phyloP scores from a whole-genome alignment of 2,888 invertebrate genomes.

The Xiphydria camelus region DNA sequence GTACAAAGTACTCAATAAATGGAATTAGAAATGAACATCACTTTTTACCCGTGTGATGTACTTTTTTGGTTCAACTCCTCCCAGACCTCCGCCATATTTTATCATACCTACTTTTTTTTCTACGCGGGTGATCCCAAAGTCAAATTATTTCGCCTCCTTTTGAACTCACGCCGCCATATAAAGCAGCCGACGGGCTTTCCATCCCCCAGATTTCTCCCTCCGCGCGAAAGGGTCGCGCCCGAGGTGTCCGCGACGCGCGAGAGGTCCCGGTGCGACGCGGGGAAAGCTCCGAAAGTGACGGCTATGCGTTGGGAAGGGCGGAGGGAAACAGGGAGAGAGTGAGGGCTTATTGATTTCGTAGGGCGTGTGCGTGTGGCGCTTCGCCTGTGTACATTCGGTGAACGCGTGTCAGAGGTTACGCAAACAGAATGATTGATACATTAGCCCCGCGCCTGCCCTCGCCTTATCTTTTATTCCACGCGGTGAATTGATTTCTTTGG shows the following conservation, averaged over 20 bases:
- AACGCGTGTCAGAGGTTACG: constrained; percentile 50
- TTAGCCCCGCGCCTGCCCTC: constrained; percentile 28
- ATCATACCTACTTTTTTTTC: too few species aligned
- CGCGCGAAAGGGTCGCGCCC: too few species aligned
- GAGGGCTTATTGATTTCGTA: constrained; percentile 31
- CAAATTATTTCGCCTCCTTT: background rate
- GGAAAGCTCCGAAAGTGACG: constrained; percentile 2
- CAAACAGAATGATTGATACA: constrained; percentile 41
- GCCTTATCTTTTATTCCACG: constrained; percentile 24
- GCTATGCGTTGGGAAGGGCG: background rate
- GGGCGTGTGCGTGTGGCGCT: background rate
- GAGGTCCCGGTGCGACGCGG: constrained; percentile 7
- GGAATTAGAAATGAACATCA: too few species aligned
- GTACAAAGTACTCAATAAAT: too few species aligned
- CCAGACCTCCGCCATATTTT: too few species aligned
- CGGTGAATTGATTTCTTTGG: constrained; percentile 28
- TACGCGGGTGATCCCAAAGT: too few species aligned
- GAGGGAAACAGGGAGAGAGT: constrained; percentile 16
- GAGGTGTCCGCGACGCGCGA: too few species aligned
- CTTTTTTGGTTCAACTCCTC: too few species aligned
- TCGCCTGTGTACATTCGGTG: constrained; percentile 8
- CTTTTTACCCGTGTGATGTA: too few species aligned
- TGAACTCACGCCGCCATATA: constrained; percentile 2
- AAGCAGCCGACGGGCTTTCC: too few species aligned
- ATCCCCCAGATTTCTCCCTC: constrained; percentile 4